Percentiles rank a stretch among this genome's conserved stretches.
Evolutionary conservation across 2,797 vertebrate species (phyloP).

Genomic region (Sitta carolinensis): DNA sequence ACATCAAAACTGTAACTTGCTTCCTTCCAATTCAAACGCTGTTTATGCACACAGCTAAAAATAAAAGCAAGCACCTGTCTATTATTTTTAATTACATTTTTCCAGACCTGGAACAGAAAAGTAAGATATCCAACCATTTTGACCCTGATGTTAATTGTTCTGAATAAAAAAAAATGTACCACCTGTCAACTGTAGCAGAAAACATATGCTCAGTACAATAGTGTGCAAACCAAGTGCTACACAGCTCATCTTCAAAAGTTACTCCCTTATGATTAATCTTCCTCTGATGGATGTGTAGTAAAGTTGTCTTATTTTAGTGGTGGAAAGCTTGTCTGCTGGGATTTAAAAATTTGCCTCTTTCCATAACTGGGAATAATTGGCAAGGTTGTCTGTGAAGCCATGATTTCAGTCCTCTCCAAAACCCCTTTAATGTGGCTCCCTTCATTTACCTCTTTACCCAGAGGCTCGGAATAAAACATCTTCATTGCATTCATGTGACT

Average conservation of each 20-base stretch:
- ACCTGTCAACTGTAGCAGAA: constrained; percentile 18
- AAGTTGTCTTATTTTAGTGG: background rate
- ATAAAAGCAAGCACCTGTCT: background rate
- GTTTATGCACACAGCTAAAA: background rate
- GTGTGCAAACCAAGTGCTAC: background rate
- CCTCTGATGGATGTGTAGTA: background rate
- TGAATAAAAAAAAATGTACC: background rate
- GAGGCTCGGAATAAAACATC: background rate
- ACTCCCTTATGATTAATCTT: background rate
- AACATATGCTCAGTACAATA: constrained; percentile 7
- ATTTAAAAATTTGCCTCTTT: background rate
- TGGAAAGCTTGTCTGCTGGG: background rate
- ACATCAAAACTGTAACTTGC: fast-evolving
- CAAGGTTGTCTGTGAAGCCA: background rate
- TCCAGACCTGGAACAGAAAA: background rate
- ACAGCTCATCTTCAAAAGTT: background rate
- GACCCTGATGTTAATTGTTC: constrained; percentile 47
- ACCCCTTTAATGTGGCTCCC: background rate
- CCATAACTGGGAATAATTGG: background rate
- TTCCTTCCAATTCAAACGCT: background rate
- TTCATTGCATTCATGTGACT: background rate
- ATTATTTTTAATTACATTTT: constrained; percentile 32
- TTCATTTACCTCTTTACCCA: background rate
- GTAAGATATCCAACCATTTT: background rate
- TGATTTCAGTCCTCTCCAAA: background rate